phyloP scores from a whole-genome alignment of 2,888 invertebrate genomes.

The Chrysomela aeneicollis region DNA sequence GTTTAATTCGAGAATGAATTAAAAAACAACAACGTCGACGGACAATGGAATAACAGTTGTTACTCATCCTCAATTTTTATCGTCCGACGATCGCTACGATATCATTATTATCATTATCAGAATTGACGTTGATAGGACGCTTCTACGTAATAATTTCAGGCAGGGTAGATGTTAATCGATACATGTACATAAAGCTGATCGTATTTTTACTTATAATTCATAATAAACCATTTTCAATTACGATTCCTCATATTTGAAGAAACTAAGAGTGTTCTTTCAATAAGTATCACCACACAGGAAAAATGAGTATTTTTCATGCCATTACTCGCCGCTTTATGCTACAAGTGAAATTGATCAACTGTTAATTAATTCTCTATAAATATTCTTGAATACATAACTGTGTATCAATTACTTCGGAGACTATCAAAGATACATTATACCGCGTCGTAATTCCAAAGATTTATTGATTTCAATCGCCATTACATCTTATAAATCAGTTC shows the following conservation, averaged over 20 bases:
- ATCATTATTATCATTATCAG: conserved; percentile 13
- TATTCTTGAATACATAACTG: conserved; percentile 43
- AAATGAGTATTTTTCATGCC: background rate
- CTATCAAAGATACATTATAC: conserved; percentile 39
- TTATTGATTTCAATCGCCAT: conserved; percentile 42
- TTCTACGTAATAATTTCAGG: background rate
- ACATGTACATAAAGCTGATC: no score
- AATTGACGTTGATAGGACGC: background rate
- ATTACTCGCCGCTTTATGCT: conserved; percentile 33
- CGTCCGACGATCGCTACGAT: conserved; percentile 32
- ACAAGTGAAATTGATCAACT: conserved; percentile 43
- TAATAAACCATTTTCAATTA: no score
- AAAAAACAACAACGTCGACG: conserved; percentile 38
- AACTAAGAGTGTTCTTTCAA: no score
- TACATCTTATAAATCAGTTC: conserved; percentile 38
- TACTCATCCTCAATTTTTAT: conserved; percentile 39
- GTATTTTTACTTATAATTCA: no score
- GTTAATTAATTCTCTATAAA: conserved; percentile 48
- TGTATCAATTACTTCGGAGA: conserved; percentile 46
- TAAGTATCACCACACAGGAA: no score
- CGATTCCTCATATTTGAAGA: no score
- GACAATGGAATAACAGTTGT: conserved; percentile 40
- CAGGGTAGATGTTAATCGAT: no score
- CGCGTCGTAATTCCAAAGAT: conserved; percentile 40
- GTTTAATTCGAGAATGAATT: conserved; percentile 47